Evolutionary conservation across 2,113 vertebrate genomes (phyloP).

Genomic region (Esox niger): DNA sequence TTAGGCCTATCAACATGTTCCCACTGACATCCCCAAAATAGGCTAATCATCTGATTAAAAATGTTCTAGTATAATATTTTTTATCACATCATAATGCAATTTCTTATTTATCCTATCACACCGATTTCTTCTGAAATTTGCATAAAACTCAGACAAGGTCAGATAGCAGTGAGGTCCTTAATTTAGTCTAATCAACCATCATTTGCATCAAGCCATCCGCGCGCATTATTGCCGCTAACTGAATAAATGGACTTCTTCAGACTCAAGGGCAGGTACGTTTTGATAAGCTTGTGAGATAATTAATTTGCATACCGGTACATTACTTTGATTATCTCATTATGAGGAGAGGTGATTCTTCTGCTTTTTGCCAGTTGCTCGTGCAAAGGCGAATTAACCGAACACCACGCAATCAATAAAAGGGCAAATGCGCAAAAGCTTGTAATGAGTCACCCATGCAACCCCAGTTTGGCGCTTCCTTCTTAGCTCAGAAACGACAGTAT

Average conservation of each 20-base stretch:
- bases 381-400: slow-evolving; percentile 79
- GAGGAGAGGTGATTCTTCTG: slow-evolving; percentile 89
- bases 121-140: slow-evolving; percentile 82
- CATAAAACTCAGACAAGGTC: slow-evolving; percentile 99
- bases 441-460: slow-evolving; percentile 54
- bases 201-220: slow-evolving; percentile 99
- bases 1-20: no score
- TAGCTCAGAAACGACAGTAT: slow-evolving; percentile 22
- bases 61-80: slow-evolving; percentile 6
- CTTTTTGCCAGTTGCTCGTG: slow-evolving; percentile 80
- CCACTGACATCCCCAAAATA: no score
- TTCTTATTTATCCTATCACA: slow-evolving; percentile 69
- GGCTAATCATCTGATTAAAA: slow-evolving; percentile 39
- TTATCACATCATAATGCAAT: slow-evolving; percentile 55
- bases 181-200: slow-evolving; percentile 99
- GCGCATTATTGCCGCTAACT: slow-evolving; percentile 99
- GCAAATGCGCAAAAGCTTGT: slow-evolving; percentile 56
- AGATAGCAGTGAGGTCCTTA: slow-evolving; percentile 99
- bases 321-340: slow-evolving; percentile 99
- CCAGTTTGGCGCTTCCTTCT: background rate
- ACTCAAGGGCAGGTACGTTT: slow-evolving; percentile 95
- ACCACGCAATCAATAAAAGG: slow-evolving; percentile 80
- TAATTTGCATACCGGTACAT: slow-evolving; percentile 99
- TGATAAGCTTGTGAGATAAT: slow-evolving; percentile 98
- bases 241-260: slow-evolving; percentile 99